Conservation (phyloP, 1,140 invertebrate genomes). For the Plutomurus gul region DNA sequence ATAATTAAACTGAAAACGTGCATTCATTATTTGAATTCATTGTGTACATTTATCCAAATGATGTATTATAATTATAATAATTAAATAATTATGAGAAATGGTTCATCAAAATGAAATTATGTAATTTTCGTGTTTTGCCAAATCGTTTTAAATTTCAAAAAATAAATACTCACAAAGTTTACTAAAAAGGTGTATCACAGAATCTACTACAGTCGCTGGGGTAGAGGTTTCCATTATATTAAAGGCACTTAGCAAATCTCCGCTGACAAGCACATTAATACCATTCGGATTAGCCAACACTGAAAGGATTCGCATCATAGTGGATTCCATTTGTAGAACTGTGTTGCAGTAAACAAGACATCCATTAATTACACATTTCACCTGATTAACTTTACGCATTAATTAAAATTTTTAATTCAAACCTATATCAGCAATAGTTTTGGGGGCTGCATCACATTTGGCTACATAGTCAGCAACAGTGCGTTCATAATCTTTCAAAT, state of each 20-base stretch:
- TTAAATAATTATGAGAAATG: no score
- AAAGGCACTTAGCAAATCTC: conserved; percentile 55
- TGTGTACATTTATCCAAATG: no score
- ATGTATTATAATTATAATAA: no score
- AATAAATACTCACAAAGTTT: no score
- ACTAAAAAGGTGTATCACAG: conserved; percentile 76
- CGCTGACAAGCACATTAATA: conserved; percentile 57
- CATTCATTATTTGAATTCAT: no score
- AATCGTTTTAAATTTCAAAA: no score
- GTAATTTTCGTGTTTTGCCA: no score
- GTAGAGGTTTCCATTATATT: conserved; percentile 47
- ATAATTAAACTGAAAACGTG: no score
- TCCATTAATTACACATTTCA: neutral
- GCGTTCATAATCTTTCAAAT: conserved; percentile 32
- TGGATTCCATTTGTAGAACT: conserved; percentile 75
- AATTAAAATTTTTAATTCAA: neutral
- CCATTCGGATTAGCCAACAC: conserved; percentile 64
- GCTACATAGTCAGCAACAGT: neutral
- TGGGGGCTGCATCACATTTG: conserved; percentile 30
- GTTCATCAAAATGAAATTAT: no score
- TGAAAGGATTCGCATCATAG: conserved; percentile 79
- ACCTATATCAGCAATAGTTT: conserved; percentile 50
- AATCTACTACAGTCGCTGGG: conserved; percentile 75
- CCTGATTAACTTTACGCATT: neutral
- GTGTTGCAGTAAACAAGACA: conserved; percentile 55